A percentile compares a stretch with the other conserved stretches of the same genome.
These are phyloP conservation scores for Arrhopalites spinosus DNA, from an alignment of 2,888 invertebrate genomes.

Conservation along the genomic window DNA sequence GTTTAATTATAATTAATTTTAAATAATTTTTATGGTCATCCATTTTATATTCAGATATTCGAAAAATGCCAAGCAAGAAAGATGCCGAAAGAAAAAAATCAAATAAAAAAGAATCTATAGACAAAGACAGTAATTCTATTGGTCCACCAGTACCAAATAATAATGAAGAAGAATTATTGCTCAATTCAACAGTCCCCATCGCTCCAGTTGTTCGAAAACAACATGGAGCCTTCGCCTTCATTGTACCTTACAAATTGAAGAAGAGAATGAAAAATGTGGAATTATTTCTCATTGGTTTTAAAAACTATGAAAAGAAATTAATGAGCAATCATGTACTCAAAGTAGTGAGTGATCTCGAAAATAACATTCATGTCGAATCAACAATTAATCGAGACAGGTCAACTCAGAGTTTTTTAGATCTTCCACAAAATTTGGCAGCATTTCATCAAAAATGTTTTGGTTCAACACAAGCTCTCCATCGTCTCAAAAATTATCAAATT, in stretches of 20 bases:
- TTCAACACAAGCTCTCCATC: neutral
- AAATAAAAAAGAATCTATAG: too few relatives aligned
- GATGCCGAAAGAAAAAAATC: too few relatives aligned
- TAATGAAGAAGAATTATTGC: neutral
- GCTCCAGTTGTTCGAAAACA: neutral
- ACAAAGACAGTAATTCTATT: too few relatives aligned
- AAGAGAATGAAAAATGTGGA: conserved; percentile 1
- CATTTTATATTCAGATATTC: too few relatives aligned
- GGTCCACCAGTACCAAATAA: neutral
- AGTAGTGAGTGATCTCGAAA: neutral
- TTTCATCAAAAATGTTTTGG: neutral
- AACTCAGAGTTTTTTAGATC: neutral
- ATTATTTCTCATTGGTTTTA: neutral
- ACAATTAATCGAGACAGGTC: neutral
- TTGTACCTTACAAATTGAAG: neutral
- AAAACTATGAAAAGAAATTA: neutral
- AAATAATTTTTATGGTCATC: neutral
- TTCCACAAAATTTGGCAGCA: neutral
- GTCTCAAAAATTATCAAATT: neutral
- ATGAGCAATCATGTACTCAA: neutral
- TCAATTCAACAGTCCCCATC: neutral
- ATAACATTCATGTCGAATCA: neutral
- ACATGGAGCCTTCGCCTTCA: neutral
- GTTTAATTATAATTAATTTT: too few relatives aligned
- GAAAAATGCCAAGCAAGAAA: too few relatives aligned